Percentiles rank a stretch among this genome's conserved stretches.
Evolutionary conservation across 2,797 vertebrate genomes (phyloP).

Genomic region (Neopelma chrysocephalum): DNA sequence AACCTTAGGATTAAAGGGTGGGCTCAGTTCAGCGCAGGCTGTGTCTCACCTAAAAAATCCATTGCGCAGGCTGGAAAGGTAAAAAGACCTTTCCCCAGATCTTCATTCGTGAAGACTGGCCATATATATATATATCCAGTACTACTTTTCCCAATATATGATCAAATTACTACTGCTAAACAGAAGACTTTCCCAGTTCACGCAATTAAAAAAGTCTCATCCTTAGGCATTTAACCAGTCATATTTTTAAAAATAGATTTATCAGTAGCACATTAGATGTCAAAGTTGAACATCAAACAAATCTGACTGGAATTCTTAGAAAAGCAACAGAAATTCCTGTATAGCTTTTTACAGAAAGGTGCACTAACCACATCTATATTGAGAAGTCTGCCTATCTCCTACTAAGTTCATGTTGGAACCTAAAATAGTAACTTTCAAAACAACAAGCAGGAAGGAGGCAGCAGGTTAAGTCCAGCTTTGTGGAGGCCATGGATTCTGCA

Average conservation of each 20-base stretch:
- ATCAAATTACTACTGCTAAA: neutral
- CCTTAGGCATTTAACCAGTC: neutral
- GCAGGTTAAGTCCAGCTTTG: neutral
- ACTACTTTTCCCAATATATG: too few species aligned
- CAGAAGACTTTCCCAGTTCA: neutral
- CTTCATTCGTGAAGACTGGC: too few species aligned
- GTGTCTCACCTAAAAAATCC: too few species aligned
- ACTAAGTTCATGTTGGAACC: neutral
- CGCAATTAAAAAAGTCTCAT: neutral
- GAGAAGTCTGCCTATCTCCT: neutral
- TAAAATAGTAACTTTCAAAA: constrained; percentile 35
- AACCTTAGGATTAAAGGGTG: too few species aligned
- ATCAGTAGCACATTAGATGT: neutral
- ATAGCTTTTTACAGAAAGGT: neutral
- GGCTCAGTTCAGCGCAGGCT: too few species aligned
- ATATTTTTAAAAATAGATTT: neutral
- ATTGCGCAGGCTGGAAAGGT: too few species aligned
- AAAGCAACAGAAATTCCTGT: neutral
- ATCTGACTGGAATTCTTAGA: neutral
- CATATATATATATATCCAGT: too few species aligned
- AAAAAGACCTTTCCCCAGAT: too few species aligned
- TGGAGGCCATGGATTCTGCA: neutral
- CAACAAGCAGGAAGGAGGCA: constrained; percentile 1
- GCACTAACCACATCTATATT: neutral
- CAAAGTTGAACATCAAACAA: neutral